phyloP scores from a whole-genome alignment of 1,140 invertebrate genomes.

The Ostrea edulis region DNA sequence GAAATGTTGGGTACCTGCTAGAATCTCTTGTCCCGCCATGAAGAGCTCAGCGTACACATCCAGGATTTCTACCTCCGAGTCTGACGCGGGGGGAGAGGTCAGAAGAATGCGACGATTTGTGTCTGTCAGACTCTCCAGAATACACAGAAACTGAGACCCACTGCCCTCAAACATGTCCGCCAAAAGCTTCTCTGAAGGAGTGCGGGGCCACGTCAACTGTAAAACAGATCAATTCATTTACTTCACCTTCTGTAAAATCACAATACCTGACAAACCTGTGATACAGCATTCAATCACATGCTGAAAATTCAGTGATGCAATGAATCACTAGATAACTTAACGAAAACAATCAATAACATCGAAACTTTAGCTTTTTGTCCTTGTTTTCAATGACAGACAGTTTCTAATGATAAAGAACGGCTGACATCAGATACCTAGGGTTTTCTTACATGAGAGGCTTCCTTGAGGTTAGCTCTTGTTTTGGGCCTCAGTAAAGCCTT shows the following conservation, averaged over 20 bases:
- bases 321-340: not conserved
- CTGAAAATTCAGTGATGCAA: not conserved
- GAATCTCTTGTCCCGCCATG: conserved; percentile 78
- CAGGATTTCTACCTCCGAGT: conserved; percentile 78
- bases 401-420: too few relatives aligned
- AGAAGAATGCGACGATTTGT: conserved; percentile 76
- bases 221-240: conserved; percentile 27
- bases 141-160: conserved; percentile 77
- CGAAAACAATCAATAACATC: not conserved
- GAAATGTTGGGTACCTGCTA: conserved; percentile 67
- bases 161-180: conserved; percentile 79
- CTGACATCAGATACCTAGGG: not conserved
- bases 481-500: conserved; percentile 77
- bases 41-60: conserved; percentile 79
- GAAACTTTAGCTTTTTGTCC: not conserved
- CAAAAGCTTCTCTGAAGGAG: conserved; percentile 77
- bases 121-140: conserved; percentile 76
- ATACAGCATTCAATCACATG: too few relatives aligned
- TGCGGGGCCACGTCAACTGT: conserved; percentile 78
- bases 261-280: not conserved
- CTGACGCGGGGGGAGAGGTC: conserved; percentile 74
- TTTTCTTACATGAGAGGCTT: conserved; percentile 74
- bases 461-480: conserved; percentile 77
- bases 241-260: not conserved
- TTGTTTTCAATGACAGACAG: too few relatives aligned